Evolutionary conservation across 1,140 invertebrate species (phyloP).

Genomic region (Papilio polyxenes): DNA sequence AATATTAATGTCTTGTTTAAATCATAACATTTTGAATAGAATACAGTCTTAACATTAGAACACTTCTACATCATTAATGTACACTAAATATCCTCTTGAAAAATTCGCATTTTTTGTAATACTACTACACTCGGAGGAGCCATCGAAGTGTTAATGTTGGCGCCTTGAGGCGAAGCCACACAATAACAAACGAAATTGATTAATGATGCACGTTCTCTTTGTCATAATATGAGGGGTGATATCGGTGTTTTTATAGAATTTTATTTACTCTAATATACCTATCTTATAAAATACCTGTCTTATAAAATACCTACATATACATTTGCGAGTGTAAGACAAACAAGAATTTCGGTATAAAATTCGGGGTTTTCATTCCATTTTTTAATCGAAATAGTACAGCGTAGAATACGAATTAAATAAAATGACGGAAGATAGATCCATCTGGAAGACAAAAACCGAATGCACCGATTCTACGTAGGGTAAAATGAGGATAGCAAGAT

Average conservation of each 20-base stretch:
- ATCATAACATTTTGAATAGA: too few species aligned
- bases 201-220: constrained; percentile 18
- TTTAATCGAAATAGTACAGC: too few species aligned
- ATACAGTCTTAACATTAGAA: too few species aligned
- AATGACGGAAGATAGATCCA: too few species aligned
- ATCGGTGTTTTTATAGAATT: constrained; percentile 18
- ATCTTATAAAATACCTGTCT: neutral
- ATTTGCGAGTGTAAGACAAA: neutral
- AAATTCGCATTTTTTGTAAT: neutral
- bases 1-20: too few species aligned
- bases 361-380: too few species aligned
- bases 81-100: neutral
- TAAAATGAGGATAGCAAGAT: too few species aligned
- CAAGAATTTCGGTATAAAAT: neutral
- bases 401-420: too few species aligned
- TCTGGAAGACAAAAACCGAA: too few species aligned
- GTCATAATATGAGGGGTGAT: constrained; percentile 30
- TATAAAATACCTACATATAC: neutral
- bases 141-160: constrained; percentile 33
- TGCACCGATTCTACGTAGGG: too few species aligned
- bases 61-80: too few species aligned
- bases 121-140: neutral
- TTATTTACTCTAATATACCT: too few species aligned
- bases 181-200: constrained; percentile 39
- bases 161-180: constrained; percentile 6